A percentile compares a stretch with the other conserved stretches of the same genome.
Conservation (phyloP, 2,113 vertebrate genomes). For the Glaucidium brasilianum region DNA sequence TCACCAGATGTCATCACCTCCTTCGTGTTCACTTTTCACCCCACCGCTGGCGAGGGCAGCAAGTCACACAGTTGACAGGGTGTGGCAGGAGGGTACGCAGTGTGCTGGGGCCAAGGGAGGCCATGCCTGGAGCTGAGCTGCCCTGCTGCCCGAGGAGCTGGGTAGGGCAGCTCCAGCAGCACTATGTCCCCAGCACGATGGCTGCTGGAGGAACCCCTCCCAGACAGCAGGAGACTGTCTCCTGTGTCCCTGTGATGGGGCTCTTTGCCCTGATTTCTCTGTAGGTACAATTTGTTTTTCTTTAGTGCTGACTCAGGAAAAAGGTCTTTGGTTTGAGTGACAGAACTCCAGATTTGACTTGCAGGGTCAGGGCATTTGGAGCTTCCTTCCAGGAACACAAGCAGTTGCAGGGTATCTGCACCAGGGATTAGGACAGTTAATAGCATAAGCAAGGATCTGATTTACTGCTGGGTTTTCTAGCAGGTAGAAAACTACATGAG, state of each 20-base stretch:
- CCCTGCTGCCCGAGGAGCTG: background rate
- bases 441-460: background rate
- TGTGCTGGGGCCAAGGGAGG: background rate
- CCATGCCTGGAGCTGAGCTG: accelerated
- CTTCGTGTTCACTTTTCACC: background rate
- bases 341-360: background rate
- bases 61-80: background rate
- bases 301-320: background rate
- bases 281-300: background rate
- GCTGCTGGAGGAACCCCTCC: background rate
- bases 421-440: accelerated
- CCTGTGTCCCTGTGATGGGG: background rate
- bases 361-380: background rate
- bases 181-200: accelerated
- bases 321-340: background rate
- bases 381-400: background rate
- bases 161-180: background rate
- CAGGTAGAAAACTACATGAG: background rate
- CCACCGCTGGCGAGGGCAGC: background rate
- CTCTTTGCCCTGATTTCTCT: background rate
- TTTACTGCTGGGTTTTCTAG: background rate
- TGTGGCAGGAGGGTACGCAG: background rate
- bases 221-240: background rate
- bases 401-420: background rate
- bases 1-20: background rate